Base-by-base conservation (phyloP, 2,888 invertebrate species). In the Mactromeris polynyma region DNA sequence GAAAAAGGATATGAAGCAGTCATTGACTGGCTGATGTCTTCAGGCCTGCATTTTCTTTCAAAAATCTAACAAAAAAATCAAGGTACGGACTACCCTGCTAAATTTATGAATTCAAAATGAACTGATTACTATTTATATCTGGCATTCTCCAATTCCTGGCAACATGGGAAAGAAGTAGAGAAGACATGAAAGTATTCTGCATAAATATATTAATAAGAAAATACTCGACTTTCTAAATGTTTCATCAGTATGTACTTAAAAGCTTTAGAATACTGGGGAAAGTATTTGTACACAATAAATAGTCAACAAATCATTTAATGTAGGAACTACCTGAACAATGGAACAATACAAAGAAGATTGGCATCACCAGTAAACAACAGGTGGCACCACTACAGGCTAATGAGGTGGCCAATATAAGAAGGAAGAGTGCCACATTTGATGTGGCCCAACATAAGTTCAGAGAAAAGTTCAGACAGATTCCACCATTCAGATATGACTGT, bases 261-360 rank as follows among this genome's bases (percentile, higher is more conserved):
- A 46, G 17, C 1, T 17, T 14, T 17, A 17, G 11, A 40, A 4
- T 40, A 11, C 46, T 46, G 46, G 17, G 46, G 14, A 46, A 46
- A 46, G 46, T 3, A 3, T 46, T 46, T 46, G 46, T 2, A 46
- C 17, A 1, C 11, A 46, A 17, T 17, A 46, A 46, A 11, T 46
- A 9, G 17, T 17, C 17, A 17, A 46, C 14, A 46, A 46, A 46
- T 64, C 9, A 9, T 64, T 64, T 64, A 6, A 26, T 73, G 9
- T 97, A 98, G 97, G 99, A 99, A 97, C 97, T 99, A 85, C 99
- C 99, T 19, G 99, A 99, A 96, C 98, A 99, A 97, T 99, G 99
- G 99, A 98, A 98, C 94, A 98, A 98, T 93, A 99, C 99, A 0
- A 99, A 99, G 96, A 99, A 99, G 97, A 97, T 99, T 88, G 98